A percentile compares a stretch with the other conserved stretches of the same genome.
Conservation (phyloP, 2,888 invertebrate genomes). For the Dasypolia templi region DNA sequence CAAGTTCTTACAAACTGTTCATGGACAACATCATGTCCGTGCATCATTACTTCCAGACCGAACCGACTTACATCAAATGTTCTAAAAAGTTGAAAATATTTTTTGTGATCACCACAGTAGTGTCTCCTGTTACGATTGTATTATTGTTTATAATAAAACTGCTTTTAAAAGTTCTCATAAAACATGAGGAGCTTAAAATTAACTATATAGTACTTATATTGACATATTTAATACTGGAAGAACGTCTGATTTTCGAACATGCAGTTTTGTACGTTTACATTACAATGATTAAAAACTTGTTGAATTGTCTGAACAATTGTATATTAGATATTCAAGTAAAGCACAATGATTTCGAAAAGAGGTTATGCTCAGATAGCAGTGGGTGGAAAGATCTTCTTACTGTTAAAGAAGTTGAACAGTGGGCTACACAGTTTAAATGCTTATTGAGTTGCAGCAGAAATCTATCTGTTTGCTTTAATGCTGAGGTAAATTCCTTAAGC, state of each 20-base stretch:
- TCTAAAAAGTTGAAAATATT: constrained; percentile 13
- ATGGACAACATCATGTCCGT: constrained; percentile 15
- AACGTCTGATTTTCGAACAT: constrained; percentile 24
- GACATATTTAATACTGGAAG: background rate
- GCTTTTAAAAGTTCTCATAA: no score
- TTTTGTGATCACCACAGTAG: background rate
- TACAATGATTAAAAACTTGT: background rate
- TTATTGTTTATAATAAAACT: background rate
- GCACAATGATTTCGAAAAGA: background rate
- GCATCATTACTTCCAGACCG: background rate
- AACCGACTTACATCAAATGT: constrained; percentile 3
- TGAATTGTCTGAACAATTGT: constrained; percentile 26
- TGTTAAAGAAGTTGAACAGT: constrained; percentile 13
- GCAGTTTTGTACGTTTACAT: constrained; percentile 14
- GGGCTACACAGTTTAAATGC: constrained; percentile 23
- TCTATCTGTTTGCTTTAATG: constrained; percentile 12
- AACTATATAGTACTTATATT: background rate
- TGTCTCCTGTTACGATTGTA: background rate
- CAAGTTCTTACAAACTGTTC: constrained; percentile 13
- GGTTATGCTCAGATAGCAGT: background rate
- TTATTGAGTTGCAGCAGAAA: constrained; percentile 31
- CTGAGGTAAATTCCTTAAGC: constrained; percentile 28
- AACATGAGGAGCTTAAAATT: fast-evolving
- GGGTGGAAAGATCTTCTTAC: background rate
- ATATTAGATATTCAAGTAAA: constrained; percentile 5